Evolutionary conservation across 2,888 invertebrate genomes (phyloP), one percentile per base, ranked within the genome.

Genomic region (Agapostemon virescens): DNA sequence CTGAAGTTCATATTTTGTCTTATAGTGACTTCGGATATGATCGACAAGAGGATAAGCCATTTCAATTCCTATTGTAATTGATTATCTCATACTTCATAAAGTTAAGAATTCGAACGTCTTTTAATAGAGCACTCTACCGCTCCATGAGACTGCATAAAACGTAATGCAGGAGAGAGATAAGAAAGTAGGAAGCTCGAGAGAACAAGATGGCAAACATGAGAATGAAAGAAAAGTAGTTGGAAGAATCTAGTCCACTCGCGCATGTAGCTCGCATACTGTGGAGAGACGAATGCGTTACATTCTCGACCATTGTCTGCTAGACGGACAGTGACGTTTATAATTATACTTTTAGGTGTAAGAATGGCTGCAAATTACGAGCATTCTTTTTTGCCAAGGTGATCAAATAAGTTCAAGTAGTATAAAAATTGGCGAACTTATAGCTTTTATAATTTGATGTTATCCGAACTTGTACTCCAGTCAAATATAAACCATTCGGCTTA

Each of bases 201-300:
- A 42, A 67, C 45, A 55, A 66, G 38, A 73, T 40, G 63, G 40
- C 49, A 40, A 70, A 66, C 42, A 52, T 38, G 40, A 49, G 69
- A 74, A 68, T 52, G 73, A 33, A 38, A 49, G 36, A 49, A 63
- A 38, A 20, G 30, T 26, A 36, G 38, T 49, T n/a, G 33, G 61
- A 40, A 40, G 55, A 69, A 74, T 61, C 74, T 74, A 61, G 75
- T 64, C 23, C 63, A 64, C 64, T 23, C n/a, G 52, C 26, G 33
- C 55, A 70, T 76, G 55, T 67, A 67, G 40, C 52, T 33, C 15
- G 64, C 20, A 11, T 15, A 26, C 40, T 40, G 64, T 17, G 64
- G 23, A 30, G 7, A 26, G 61, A 52, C 69, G 52, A 36, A 52
- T 69, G 52, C 38, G 49, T 26, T 40, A 30, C 33, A n/a, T 17